These are phyloP conservation scores for Dichetophora obliterata DNA, from an alignment of 2,888 invertebrate genomes.

Conservation along the genomic window DNA sequence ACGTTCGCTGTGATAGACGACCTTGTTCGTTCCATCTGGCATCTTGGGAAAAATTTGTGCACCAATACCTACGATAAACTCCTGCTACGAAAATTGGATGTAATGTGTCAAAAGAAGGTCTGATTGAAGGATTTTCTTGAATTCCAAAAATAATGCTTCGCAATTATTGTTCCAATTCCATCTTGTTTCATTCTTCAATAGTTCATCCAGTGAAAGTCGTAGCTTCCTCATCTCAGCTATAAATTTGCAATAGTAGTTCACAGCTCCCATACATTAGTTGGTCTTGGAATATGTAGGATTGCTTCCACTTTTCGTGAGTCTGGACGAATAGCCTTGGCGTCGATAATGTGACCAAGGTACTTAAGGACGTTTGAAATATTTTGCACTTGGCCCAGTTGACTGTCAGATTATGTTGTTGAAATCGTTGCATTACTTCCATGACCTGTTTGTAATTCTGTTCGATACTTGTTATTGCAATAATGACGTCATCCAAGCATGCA, in stretches of 20 bases:
- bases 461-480: slow-evolving; percentile 23
- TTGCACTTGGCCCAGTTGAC: slow-evolving; percentile 36
- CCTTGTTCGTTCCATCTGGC: not conserved
- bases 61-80: slow-evolving; percentile 22
- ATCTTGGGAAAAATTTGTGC: slow-evolving; percentile 45
- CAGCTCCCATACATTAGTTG: slow-evolving; percentile 36
- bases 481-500: slow-evolving; percentile 30
- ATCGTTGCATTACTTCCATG: slow-evolving; percentile 33
- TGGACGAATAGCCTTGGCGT: not conserved
- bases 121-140: too few species aligned
- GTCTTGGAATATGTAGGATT: slow-evolving; percentile 33
- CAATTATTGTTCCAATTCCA: too few species aligned
- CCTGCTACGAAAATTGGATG: slow-evolving; percentile 27
- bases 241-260: slow-evolving; percentile 21
- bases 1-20: slow-evolving; percentile 16
- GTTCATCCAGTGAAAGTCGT: too few species aligned
- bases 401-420: slow-evolving; percentile 30
- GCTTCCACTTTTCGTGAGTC: slow-evolving; percentile 9
- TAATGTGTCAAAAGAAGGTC: not conserved
- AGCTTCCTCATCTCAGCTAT: too few species aligned
- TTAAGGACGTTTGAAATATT: slow-evolving; percentile 29
- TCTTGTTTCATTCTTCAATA: too few species aligned
- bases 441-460: slow-evolving; percentile 14
- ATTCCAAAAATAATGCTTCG: too few species aligned
- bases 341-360: slow-evolving; percentile 38